Evolutionary conservation across 2,797 vertebrate species (phyloP), one percentile per base, ranked within the genome.

Genomic region (Scomberomorus guttatus): DNA sequence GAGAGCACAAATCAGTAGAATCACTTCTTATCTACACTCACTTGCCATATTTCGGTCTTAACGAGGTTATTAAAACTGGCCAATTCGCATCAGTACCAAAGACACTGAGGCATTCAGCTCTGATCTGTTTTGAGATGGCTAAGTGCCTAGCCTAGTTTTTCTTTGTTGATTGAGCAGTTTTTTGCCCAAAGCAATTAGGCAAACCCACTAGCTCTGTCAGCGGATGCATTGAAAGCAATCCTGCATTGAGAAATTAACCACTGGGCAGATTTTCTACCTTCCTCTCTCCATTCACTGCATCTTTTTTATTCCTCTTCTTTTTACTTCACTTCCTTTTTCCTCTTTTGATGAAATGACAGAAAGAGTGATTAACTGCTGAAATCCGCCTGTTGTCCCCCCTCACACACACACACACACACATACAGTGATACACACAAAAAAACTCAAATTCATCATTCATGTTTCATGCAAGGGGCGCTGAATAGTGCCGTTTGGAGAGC

Each of bases 371-470:
- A 87, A 86, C 69, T 72, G 65, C 79, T 66, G 42, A 85, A 87
- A 89, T 82, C 72, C 32, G 25, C 65, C 77, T 63, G 58, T 77
- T 72, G 72, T 20, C 34, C 9, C 32, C 44, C 42, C 50, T 9
- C 75, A 50, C 60, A 29, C 58, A 37, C 62, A 39, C 34, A 58
- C 54, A 60, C 58, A 72, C 77, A 44, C 71, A 50, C 52, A 69
- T 22, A 56, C 65, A 79, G 56, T 46, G 55, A 58, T 5, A 25
- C 46, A 39, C 77, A 57, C 62, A 37, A 56, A 37, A 56, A 75
- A 67, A 81, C 75, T 84, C 63, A 87, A 84, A 89, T 84, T 66
- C 89, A 90, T 92, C 87, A 86, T 91, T 94, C 82, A 85, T 88
- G 86, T 92, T 91, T 91, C 75, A 89, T 82, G 80, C 65, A 70